Percentiles rank a stretch among this genome's conserved stretches.
These are phyloP conservation scores for Cheirogaleus major DNA, from an alignment of 2,797 vertebrate genomes.

Conservation along the genomic window DNA sequence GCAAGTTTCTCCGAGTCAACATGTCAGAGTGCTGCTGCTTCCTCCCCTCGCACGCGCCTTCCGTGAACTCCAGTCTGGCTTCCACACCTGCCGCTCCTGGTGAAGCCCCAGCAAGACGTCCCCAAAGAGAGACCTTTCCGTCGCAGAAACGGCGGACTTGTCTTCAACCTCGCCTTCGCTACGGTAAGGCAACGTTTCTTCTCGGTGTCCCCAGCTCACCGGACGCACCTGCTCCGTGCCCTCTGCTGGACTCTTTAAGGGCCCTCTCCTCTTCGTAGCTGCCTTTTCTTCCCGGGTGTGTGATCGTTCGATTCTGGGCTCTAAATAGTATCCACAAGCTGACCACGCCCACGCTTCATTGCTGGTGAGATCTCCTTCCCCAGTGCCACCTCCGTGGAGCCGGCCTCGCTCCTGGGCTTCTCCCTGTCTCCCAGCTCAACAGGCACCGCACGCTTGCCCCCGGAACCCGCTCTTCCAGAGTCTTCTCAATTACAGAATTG, in stretches of 20 bases:
- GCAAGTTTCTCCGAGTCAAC: background rate
- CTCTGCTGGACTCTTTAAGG: no score
- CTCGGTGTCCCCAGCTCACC: no score
- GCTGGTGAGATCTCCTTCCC: background rate
- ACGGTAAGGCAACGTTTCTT: background rate
- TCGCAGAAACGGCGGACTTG: rapidly evolving
- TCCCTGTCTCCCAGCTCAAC: background rate
- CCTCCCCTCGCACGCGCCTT: background rate
- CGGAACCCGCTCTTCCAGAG: background rate
- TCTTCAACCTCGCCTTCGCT: background rate
- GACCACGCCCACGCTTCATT: rapidly evolving
- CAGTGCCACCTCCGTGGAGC: rapidly evolving
- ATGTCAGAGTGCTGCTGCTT: rapidly evolving
- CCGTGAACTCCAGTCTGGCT: background rate
- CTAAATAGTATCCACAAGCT: rapidly evolving
- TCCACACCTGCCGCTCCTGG: background rate
- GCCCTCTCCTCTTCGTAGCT: background rate
- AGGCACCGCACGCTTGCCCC: rapidly evolving
- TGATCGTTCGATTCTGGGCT: background rate
- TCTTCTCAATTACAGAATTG: background rate
- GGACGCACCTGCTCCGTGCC: background rate
- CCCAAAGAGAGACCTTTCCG: background rate
- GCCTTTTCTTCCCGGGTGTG: background rate
- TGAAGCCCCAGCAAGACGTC: background rate
- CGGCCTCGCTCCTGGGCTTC: rapidly evolving